phyloP scores from a whole-genome alignment of 2,797 vertebrate genomes.

The Columba guinea region DNA sequence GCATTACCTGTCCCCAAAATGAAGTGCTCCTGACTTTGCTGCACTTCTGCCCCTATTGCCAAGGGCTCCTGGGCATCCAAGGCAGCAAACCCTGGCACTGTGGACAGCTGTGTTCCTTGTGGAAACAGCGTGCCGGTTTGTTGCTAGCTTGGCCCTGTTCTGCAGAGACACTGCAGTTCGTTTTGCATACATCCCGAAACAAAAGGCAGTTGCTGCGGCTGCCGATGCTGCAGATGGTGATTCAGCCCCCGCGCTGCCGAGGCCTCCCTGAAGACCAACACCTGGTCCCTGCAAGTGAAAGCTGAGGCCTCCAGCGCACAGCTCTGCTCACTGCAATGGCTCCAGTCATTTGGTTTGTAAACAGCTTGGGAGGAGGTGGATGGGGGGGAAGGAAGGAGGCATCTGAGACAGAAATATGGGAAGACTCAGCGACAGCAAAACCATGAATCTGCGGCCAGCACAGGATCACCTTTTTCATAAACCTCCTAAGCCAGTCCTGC shows the following conservation, averaged over 20 bases:
- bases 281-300: neutral
- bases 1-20: neutral
- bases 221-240: neutral
- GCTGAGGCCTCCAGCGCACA: neutral
- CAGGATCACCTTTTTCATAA: neutral
- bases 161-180: neutral
- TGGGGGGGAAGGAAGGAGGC: neutral
- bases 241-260: neutral
- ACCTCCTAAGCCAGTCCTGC: neutral
- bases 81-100: neutral
- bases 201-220: neutral
- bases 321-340: neutral
- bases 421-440: neutral
- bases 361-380: neutral
- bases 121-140: neutral
- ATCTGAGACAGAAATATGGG: neutral
- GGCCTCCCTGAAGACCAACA: neutral
- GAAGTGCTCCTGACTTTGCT: neutral
- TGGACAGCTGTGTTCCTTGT: neutral
- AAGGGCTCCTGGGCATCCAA: neutral
- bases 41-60: neutral
- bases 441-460: neutral
- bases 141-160: neutral
- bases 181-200: neutral
- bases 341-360: rapidly evolving